Conservation (phyloP, 2,888 invertebrate genomes). For the Rotaria macrura region DNA sequence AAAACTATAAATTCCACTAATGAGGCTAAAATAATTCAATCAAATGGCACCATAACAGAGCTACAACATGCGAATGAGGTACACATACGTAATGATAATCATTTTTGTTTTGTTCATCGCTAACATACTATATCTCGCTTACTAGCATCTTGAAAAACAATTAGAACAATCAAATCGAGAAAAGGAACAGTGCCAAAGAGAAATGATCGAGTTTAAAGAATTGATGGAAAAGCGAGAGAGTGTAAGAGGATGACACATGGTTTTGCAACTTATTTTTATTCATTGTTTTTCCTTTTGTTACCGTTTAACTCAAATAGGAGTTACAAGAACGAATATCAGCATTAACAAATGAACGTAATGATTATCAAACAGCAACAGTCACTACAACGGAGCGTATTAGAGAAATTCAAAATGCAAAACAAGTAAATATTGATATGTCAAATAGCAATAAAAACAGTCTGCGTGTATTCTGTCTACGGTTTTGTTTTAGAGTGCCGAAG, state of each 20-base stretch:
- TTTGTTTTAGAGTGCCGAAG: neutral
- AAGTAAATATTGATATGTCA: neutral
- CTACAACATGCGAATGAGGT: neutral
- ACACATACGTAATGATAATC: neutral
- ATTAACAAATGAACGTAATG: slow-evolving; percentile 20
- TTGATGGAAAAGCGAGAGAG: neutral
- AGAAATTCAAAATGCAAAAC: slow-evolving; percentile 3
- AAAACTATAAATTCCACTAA: neutral
- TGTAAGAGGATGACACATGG: neutral
- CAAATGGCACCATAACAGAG: neutral
- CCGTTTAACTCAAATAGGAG: too few species aligned
- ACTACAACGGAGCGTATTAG: neutral
- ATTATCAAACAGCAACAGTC: neutral
- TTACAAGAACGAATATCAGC: neutral
- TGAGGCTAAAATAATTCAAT: neutral
- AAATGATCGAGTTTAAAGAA: neutral
- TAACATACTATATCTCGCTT: neutral
- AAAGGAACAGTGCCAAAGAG: neutral
- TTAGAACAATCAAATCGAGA: neutral
- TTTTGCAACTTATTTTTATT: neutral
- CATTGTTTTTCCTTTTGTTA: neutral
- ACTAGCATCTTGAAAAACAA: neutral
- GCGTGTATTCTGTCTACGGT: too few species aligned
- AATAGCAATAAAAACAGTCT: neutral
- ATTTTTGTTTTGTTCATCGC: neutral